Evolutionary conservation across 2,113 vertebrate species (phyloP).

Genomic region (Pterocles burchelli): DNA sequence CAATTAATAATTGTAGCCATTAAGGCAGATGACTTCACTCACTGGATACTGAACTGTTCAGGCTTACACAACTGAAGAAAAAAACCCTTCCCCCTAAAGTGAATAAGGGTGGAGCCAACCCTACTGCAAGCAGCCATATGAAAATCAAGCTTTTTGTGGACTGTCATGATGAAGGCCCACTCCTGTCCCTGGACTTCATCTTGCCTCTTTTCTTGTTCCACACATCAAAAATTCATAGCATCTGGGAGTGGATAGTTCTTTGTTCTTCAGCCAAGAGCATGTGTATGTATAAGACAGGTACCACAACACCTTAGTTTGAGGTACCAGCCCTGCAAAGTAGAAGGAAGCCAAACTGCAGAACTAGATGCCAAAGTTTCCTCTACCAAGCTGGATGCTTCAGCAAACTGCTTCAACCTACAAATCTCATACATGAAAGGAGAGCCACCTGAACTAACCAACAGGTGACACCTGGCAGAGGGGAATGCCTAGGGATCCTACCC

Average conservation of each 20-base stretch:
- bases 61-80: neutral
- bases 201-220: neutral
- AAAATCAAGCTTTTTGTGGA: neutral
- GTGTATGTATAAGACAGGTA: neutral
- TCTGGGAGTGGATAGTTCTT: neutral
- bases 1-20: too few relatives aligned
- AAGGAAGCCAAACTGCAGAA: neutral
- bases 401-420: neutral
- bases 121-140: neutral
- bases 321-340: neutral
- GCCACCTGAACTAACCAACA: neutral
- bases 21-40: neutral
- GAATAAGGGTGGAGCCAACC: neutral
- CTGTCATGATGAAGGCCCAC: neutral
- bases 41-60: neutral
- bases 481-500: neutral
- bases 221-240: neutral
- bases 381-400: neutral
- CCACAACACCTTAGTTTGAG: neutral
- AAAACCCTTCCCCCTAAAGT: neutral
- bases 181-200: neutral
- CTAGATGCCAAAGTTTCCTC: neutral
- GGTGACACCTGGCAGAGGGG: neutral
- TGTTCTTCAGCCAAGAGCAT: neutral
- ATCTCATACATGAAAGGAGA: neutral